A percentile compares a stretch with the other conserved stretches of the same genome.
phyloP scores from a whole-genome alignment of 2,888 invertebrate species.

The Tinea semifulvella region DNA sequence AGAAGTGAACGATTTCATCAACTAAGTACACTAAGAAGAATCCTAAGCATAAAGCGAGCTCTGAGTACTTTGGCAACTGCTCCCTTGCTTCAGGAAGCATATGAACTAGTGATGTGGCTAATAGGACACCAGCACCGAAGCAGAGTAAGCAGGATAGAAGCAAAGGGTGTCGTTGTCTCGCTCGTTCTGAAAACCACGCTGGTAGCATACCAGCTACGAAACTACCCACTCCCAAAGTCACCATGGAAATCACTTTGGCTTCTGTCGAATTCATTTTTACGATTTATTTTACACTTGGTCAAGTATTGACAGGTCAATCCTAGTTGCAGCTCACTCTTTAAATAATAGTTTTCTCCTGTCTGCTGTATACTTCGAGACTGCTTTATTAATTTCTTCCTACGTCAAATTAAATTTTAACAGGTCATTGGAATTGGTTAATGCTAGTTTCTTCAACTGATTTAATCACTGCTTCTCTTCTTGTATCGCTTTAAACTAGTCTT shows the following conservation, averaged over 20 bases:
- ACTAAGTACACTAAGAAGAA: constrained; percentile 77
- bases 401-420: too few relatives aligned
- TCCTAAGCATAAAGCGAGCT: constrained; percentile 72
- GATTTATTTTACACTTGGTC: too few relatives aligned
- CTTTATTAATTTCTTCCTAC: too few relatives aligned
- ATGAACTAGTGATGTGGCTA: constrained; percentile 80
- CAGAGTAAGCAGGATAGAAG: constrained; percentile 75
- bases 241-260: constrained; percentile 73
- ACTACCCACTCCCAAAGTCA: constrained; percentile 73
- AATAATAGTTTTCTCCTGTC: too few relatives aligned
- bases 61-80: constrained; percentile 65
- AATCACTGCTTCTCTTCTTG: too few relatives aligned
- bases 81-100: constrained; percentile 83
- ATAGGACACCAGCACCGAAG: constrained; percentile 82
- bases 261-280: constrained; percentile 57
- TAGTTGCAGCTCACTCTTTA: too few relatives aligned
- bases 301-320: too few relatives aligned
- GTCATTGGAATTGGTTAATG: too few relatives aligned
- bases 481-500: too few relatives aligned
- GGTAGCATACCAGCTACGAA: constrained; percentile 76
- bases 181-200: constrained; percentile 66
- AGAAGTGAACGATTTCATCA: constrained; percentile 76
- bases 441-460: too few relatives aligned
- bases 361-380: too few relatives aligned
- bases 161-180: constrained; percentile 68